Conservation (phyloP, 35 echinoderm and acorn worm species). For the Apostichopus californicus region DNA sequence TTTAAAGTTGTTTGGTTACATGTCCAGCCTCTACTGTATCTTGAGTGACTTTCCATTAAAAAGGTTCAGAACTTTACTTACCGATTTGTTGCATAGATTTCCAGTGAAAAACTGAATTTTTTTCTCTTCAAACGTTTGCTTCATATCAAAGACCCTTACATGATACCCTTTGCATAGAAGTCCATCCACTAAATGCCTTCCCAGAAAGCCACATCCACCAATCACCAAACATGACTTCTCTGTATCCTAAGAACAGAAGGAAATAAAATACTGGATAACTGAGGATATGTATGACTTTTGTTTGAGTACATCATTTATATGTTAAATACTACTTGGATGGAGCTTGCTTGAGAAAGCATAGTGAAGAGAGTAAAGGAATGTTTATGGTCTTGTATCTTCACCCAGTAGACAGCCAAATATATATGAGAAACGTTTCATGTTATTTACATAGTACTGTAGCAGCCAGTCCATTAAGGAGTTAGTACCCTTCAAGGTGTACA, state of each 20-base stretch:
- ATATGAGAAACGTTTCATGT: too few relatives aligned
- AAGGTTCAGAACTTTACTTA: slow-evolving; percentile 31
- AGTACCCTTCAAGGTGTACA: too few relatives aligned
- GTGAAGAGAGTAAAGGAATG: too few relatives aligned
- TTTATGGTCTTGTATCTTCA: too few relatives aligned
- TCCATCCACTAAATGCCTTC: slow-evolving; percentile 84
- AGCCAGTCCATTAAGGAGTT: too few relatives aligned
- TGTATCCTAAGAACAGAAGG: neutral
- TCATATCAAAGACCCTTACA: slow-evolving; percentile 93
- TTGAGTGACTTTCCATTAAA: neutral
- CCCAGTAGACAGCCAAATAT: too few relatives aligned
- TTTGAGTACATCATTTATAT: too few relatives aligned
- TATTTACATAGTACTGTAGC: too few relatives aligned
- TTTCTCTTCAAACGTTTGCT: slow-evolving; percentile 85
- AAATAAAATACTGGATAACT: neutral
- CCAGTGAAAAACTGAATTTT: slow-evolving; percentile 78
- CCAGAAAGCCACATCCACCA: slow-evolving; percentile 97
- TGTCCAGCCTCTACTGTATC: too few relatives aligned
- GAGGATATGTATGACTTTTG: neutral
- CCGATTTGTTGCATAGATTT: slow-evolving; percentile 83
- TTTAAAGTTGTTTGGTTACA: too few relatives aligned
- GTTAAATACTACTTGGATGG: too few relatives aligned
- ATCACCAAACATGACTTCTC: slow-evolving; percentile 79
- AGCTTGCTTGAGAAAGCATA: too few relatives aligned
- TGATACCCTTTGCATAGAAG: slow-evolving; percentile 69